These are phyloP conservation scores for Troglohyphantes excavatus DNA, from an alignment of 2,888 invertebrate genomes.

Conservation along the genomic window DNA sequence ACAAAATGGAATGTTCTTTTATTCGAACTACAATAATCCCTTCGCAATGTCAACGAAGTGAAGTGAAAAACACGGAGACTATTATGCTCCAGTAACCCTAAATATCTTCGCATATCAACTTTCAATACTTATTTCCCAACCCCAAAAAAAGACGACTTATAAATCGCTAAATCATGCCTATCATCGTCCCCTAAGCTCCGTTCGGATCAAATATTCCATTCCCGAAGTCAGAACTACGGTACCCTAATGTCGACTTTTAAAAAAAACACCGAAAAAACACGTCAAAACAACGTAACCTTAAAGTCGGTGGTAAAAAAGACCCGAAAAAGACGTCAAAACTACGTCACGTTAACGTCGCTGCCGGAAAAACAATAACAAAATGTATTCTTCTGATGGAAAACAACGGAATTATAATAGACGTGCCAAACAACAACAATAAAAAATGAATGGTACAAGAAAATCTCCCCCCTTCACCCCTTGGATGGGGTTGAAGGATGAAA, in stretches of 20 bases:
- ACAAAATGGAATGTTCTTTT: too few relatives aligned
- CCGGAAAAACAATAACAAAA: not conserved
- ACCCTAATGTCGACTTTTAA: too few relatives aligned
- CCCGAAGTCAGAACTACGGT: not conserved
- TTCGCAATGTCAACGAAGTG: too few relatives aligned
- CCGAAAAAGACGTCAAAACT: too few relatives aligned
- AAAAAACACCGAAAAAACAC: too few relatives aligned
- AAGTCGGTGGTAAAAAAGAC: too few relatives aligned
- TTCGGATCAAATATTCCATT: slow-evolving; percentile 9
- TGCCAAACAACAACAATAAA: not conserved
- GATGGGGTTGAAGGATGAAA: not conserved
- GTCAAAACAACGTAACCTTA: not conserved
- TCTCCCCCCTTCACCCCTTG: not conserved
- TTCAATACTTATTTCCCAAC: not conserved
- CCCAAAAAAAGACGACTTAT: not conserved
- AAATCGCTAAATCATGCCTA: not conserved
- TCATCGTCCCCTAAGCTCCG: not conserved
- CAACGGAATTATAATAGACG: slow-evolving; percentile 19
- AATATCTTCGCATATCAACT: not conserved
- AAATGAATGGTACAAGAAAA: not conserved
- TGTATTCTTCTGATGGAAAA: slow-evolving; percentile 5
- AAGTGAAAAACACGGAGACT: too few relatives aligned
- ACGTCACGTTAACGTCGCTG: not conserved
- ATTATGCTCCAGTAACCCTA: too few relatives aligned
- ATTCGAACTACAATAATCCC: too few relatives aligned